Evolutionary conservation across 1,140 invertebrate species (phyloP), one percentile per base, ranked within the genome.

Genomic region (Magallana angulata): DNA sequence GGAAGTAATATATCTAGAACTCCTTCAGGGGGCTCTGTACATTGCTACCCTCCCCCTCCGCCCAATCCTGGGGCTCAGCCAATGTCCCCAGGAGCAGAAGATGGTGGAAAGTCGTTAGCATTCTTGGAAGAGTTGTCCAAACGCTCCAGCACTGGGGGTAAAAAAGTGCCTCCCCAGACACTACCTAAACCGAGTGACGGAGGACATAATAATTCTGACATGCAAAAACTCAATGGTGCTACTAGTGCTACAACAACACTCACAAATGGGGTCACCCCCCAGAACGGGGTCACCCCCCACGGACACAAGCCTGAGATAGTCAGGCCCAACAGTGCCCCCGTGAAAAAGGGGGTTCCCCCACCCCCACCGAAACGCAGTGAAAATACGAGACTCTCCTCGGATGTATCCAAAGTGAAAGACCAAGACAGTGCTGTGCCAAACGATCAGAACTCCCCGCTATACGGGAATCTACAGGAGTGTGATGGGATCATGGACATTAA

Each of bases 301-400:
- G 86, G 57, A 88, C 89, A 64, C 87, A 89, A 82, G 90, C 90
- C 30, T 84, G 90, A 59, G 88, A 85, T 7, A 86, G 88, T 81
- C 57, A 80, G 57, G 86, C 57, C 76, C 71, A 82, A 60, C 89
- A 91, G 58, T 82, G 30, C 48, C 36, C 36, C 85, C 16, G 60
- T 86, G 9, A 90, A 90, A 71, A 91, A 90, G 89, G 85, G 85
- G 36, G 82, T 89, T 7, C 93, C 93, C 24, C 93, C 93, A n/a
- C 93, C 92, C 16, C 92, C 92, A 24, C 93, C 93, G n/a, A 92
- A 91, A 90, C 89, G 93, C 24, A 94, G 92, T 89, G 92, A 93
- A 88, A 92, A 76, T 18, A 94, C 93, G 12, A 90, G 92, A 87
- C 88, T 94, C 68, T 93, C 92, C 24, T 80, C 87, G 62, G 90